Conservation (phyloP, 2,113 vertebrate species). For the Oreochromis niloticus region DNA sequence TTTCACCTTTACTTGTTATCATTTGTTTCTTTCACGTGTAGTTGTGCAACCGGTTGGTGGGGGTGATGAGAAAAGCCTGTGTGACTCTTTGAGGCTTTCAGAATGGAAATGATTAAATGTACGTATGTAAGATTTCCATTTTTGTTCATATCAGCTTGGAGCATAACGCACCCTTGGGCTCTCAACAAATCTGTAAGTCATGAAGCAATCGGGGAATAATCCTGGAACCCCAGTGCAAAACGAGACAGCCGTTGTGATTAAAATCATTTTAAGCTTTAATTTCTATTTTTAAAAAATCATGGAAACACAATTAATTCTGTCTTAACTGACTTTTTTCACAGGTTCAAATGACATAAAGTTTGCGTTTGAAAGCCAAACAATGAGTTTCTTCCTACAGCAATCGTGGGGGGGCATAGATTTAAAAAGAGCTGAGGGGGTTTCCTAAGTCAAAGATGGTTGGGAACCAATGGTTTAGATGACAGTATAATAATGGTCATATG, state of each 20-base stretch:
- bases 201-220: slow-evolving; percentile 7
- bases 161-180: neutral
- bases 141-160: neutral
- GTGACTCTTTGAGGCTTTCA: neutral
- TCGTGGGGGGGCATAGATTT: neutral
- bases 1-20: slow-evolving; percentile 30
- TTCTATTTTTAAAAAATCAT: slow-evolving; percentile 12
- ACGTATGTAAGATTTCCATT: neutral
- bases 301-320: slow-evolving; percentile 41
- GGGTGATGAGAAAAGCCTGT: slow-evolving; percentile 27
- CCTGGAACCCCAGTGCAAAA: neutral
- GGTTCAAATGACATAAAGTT: slow-evolving; percentile 11
- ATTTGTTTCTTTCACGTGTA: slow-evolving; percentile 32
- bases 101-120: neutral
- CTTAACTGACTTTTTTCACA: neutral
- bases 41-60: neutral
- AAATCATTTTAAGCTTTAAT: slow-evolving; percentile 29
- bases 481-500: slow-evolving; percentile 50
- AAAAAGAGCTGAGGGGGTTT: slow-evolving; percentile 19
- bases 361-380: slow-evolving; percentile 44
- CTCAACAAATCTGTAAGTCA: neutral
- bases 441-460: slow-evolving; percentile 21
- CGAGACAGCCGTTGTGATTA: slow-evolving; percentile 38
- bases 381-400: neutral
- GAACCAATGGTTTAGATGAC: slow-evolving; percentile 54